Percentiles rank a stretch among this genome's conserved stretches.
Evolutionary conservation across 2,797 vertebrate genomes (phyloP).

Genomic region (Malacoctenus gilli): DNA sequence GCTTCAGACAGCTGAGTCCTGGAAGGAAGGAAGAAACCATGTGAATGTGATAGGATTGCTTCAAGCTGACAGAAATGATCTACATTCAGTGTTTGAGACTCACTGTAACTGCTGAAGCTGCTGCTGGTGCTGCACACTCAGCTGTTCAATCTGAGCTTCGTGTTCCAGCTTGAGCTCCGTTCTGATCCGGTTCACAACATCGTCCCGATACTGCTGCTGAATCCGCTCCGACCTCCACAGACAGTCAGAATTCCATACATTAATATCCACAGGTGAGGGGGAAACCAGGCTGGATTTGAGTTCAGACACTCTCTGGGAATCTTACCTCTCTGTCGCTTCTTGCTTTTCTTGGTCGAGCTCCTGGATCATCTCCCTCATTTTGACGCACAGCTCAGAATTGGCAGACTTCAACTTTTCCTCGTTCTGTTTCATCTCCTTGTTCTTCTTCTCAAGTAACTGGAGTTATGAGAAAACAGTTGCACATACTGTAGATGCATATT

Average conservation of each 20-base stretch:
- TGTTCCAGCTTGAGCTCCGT: conserved; percentile 83
- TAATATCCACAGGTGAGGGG: too few species aligned
- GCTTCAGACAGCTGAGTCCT: conserved; percentile 85
- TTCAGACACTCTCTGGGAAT: too few species aligned
- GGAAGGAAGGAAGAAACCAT: conserved; percentile 19
- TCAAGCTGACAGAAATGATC: background rate
- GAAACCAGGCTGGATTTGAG: background rate
- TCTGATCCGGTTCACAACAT: conserved; percentile 86
- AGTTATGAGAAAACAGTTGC: conserved; percentile 5
- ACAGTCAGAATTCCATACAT: background rate
- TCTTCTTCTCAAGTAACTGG: conserved; percentile 77
- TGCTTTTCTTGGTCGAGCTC: conserved; percentile 96
- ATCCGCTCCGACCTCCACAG: conserved; percentile 86
- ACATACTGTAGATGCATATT: too few species aligned
- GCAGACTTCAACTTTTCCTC: conserved; percentile 87
- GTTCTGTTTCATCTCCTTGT: conserved; percentile 84
- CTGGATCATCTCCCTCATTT: conserved; percentile 96
- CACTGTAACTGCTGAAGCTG: conserved; percentile 84
- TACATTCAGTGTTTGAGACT: conserved; percentile 34
- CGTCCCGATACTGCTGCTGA: conserved; percentile 91
- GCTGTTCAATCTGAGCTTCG: conserved; percentile 76
- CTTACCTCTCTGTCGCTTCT: conserved; percentile 87
- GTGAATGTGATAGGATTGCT: background rate
- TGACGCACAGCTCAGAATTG: conserved; percentile 91
- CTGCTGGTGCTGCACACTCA: conserved; percentile 82